These are phyloP conservation scores for Mellivora capensis DNA, from an alignment of 2,113 vertebrate species.

Conservation along the genomic window DNA sequence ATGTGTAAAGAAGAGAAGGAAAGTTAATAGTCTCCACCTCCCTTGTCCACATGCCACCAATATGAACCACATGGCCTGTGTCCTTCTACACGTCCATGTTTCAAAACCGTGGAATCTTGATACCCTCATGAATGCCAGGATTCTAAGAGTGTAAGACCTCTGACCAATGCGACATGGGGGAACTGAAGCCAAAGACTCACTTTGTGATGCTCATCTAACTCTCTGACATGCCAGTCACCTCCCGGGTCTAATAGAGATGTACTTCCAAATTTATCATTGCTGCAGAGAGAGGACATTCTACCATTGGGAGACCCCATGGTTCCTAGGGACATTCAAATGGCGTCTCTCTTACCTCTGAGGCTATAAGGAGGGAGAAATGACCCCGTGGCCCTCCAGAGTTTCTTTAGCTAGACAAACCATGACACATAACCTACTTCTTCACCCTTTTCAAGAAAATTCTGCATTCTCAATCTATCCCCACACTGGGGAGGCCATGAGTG, in stretches of 20 bases:
- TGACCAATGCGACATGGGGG: neutral
- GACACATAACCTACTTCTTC: neutral
- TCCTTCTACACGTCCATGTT: neutral
- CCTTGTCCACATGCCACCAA: neutral
- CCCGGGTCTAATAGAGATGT: neutral
- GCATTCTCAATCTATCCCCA: neutral
- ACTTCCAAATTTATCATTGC: neutral
- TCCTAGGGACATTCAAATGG: neutral
- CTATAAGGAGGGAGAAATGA: neutral
- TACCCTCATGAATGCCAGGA: neutral
- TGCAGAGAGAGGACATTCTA: neutral
- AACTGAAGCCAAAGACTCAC: neutral
- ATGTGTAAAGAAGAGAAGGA: neutral
- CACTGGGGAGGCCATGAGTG: neutral
- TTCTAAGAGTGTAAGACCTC: neutral
- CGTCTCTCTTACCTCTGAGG: neutral
- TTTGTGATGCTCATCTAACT: neutral
- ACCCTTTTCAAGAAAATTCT: neutral
- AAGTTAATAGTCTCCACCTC: neutral
- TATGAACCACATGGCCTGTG: rapidly evolving
- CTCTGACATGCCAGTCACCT: neutral
- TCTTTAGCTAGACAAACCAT: neutral
- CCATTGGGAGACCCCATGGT: rapidly evolving
- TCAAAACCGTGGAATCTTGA: neutral
- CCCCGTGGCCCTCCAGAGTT: neutral